These are phyloP conservation scores for Telmatochromis sp. DNA, from an alignment of 2,113 vertebrate genomes.

Conservation along the genomic window DNA sequence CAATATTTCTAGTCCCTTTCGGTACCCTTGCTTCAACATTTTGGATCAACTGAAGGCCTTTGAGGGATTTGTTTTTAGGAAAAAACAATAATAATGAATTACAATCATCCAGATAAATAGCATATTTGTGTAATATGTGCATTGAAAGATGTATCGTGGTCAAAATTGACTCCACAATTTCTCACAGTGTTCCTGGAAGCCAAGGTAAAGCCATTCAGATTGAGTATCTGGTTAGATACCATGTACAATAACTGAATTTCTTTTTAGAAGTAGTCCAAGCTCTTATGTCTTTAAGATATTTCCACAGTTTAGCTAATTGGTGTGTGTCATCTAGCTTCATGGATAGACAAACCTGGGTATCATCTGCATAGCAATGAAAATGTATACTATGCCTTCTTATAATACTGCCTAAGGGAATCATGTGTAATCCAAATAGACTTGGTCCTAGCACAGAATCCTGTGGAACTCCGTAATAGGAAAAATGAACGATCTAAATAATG, in stretches of 20 bases:
- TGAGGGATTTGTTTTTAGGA: background rate
- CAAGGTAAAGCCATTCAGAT: background rate
- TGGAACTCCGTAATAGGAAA: background rate
- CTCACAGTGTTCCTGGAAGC: background rate
- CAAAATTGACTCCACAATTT: background rate
- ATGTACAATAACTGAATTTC: background rate
- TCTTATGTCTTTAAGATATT: background rate
- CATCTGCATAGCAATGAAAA: background rate
- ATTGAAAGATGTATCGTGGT: background rate
- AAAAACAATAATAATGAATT: background rate
- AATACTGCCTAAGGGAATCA: background rate
- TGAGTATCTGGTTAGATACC: background rate
- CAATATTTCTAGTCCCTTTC: background rate
- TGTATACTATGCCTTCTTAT: background rate
- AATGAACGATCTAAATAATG: background rate
- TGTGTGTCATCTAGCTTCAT: background rate
- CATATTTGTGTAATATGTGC: background rate
- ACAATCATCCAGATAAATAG: background rate
- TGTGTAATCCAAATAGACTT: background rate
- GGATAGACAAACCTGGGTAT: background rate
- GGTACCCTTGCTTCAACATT: background rate
- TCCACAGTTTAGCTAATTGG: background rate
- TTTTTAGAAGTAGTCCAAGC: background rate
- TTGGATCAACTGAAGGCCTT: background rate
- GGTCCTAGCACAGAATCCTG: background rate